Percentiles rank a stretch among this genome's conserved stretches.
These are phyloP conservation scores for Hoplodrina ambigua DNA, from an alignment of 2,888 invertebrate species.

Conservation along the genomic window DNA sequence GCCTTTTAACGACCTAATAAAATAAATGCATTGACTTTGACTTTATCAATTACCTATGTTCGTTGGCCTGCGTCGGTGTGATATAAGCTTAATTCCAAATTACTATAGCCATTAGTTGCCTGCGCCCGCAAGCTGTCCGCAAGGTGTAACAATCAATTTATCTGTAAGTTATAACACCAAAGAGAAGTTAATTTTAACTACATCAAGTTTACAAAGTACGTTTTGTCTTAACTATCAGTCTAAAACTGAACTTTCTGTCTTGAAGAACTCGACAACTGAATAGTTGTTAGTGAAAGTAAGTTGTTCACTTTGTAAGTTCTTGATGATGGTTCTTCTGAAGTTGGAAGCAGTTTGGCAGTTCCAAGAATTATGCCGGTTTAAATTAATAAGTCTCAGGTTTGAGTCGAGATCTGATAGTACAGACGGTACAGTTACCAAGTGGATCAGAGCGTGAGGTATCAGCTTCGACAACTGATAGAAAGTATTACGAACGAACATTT, in stretches of 20 bases:
- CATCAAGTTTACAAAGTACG: constrained; percentile 1
- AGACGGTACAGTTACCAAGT: too few relatives aligned
- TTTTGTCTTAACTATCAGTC: constrained; percentile 15
- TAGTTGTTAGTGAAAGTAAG: constrained; percentile 9
- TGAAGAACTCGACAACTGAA: constrained; percentile 15
- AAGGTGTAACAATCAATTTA: not conserved
- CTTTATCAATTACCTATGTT: not conserved
- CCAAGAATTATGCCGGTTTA: constrained; percentile 1
- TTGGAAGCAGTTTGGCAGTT: constrained; percentile 15
- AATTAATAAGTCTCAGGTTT: constrained; percentile 3
- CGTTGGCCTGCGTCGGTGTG: not conserved
- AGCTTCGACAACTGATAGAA: too few relatives aligned
- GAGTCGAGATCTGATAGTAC: not conserved
- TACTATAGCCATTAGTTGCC: not conserved
- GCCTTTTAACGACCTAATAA: too few relatives aligned
- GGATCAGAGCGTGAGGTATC: too few relatives aligned
- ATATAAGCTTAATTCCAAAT: not conserved
- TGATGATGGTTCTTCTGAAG: constrained; percentile 3
- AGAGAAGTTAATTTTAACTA: constrained; percentile 11
- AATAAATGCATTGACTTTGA: too few relatives aligned
- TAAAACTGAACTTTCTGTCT: constrained; percentile 10
- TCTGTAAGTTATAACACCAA: not conserved
- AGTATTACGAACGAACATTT: too few relatives aligned
- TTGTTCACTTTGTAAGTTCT: constrained; percentile 23
- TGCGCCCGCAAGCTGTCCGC: not conserved